A percentile compares a stretch with the other conserved stretches of the same genome.
Evolutionary conservation across 2,797 vertebrate species (phyloP).

Genomic region (Microctenopoma stevenorrisi): DNA sequence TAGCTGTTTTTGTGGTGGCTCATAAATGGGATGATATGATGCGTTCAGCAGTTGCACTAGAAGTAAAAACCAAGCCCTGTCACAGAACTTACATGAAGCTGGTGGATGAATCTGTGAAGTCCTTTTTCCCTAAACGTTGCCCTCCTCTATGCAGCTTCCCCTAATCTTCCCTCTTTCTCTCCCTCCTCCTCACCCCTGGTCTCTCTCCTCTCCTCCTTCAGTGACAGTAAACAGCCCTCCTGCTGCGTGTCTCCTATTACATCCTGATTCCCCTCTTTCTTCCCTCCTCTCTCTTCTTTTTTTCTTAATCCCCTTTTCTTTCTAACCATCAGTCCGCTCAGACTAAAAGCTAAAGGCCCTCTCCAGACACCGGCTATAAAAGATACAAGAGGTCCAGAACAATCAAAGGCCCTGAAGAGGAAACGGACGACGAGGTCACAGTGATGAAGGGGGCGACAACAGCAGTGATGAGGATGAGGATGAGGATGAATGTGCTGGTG

Average conservation of each 20-base stretch:
- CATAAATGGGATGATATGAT: too few species aligned
- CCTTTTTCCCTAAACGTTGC: constrained; percentile 7
- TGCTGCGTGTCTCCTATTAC: constrained; percentile 93
- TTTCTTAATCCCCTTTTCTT: constrained; percentile 32
- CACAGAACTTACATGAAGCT: neutral
- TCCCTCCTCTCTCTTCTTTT: constrained; percentile 28
- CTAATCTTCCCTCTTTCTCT: constrained; percentile 50
- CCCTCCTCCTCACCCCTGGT: neutral
- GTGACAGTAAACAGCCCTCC: constrained; percentile 86
- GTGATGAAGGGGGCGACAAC: constrained; percentile 27
- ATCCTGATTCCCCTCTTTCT: constrained; percentile 78
- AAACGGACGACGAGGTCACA: constrained; percentile 32
- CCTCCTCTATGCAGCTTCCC: constrained; percentile 46
- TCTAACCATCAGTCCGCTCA: constrained; percentile 51
- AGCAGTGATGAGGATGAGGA: constrained; percentile 37
- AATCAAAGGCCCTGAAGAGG: constrained; percentile 55
- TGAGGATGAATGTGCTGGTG: constrained; percentile 27
- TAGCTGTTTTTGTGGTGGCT: too few species aligned
- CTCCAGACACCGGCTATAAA: constrained; percentile 52
- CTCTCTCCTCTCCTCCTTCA: constrained; percentile 72
- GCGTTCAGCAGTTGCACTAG: too few species aligned
- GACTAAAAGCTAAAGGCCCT: constrained; percentile 70
- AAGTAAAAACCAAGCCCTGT: neutral
- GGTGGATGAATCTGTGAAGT: constrained; percentile 8
- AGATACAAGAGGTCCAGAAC: constrained; percentile 62